A percentile compares a stretch with the other conserved stretches of the same genome.
Conservation (phyloP, 2,113 vertebrate species). For the Talpa occidentalis region DNA sequence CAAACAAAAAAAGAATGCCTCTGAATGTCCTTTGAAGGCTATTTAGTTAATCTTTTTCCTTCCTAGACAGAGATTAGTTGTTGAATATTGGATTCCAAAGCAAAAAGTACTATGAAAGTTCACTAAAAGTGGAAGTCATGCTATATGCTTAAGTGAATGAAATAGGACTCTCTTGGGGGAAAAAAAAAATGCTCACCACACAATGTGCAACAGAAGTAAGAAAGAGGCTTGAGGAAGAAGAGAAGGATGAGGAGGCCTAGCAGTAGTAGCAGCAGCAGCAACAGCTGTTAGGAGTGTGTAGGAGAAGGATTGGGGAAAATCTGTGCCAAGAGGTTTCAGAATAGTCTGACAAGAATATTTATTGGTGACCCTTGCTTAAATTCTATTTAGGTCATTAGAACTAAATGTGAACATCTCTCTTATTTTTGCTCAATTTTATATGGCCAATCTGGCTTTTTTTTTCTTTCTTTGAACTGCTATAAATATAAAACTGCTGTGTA, state of each 20-base stretch:
- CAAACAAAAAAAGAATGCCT: no score
- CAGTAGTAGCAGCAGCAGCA: no score
- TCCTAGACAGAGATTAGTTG: slow-evolving; percentile 10
- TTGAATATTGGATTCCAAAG: not conserved
- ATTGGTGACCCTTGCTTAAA: not conserved
- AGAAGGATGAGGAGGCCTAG: no score
- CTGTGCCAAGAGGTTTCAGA: not conserved
- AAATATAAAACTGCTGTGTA: not conserved
- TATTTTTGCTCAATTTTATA: not conserved
- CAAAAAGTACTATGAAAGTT: not conserved
- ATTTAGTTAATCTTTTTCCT: slow-evolving; percentile 24
- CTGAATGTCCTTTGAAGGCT: not conserved
- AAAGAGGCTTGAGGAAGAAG: not conserved
- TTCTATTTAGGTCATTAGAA: not conserved
- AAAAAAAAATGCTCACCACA: not conserved
- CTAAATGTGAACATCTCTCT: not conserved
- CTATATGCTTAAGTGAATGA: not conserved
- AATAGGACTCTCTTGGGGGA: not conserved
- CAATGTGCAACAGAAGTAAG: not conserved
- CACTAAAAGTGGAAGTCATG: not conserved
- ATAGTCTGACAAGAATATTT: not conserved
- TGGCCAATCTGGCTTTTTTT: not conserved
- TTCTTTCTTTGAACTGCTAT: not conserved
- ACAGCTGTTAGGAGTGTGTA: not conserved
- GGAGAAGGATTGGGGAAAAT: not conserved